Conservation (phyloP, 2,797 vertebrate genomes). For the Hydrocynus forskahlii region DNA sequence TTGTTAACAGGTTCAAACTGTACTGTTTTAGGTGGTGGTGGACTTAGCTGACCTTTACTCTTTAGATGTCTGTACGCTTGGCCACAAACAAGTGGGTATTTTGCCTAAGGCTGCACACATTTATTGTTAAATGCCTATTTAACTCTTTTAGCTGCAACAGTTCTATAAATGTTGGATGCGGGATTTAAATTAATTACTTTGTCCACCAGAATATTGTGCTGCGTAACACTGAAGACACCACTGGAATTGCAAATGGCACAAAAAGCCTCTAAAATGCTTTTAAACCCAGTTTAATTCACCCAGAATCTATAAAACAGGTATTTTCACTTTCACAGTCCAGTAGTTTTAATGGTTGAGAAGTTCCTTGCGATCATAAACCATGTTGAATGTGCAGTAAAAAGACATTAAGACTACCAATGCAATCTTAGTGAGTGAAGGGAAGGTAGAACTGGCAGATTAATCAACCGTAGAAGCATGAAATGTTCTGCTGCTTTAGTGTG, state of each 20-base stretch:
- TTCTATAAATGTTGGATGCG: neutral
- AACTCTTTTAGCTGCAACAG: neutral
- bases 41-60: neutral
- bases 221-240: neutral
- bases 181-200: neutral
- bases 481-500: neutral
- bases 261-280: neutral
- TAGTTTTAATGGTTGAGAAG: neutral
- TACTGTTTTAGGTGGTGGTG: constrained; percentile 8
- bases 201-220: neutral
- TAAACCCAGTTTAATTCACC: neutral
- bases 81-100: neutral
- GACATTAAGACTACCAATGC: neutral
- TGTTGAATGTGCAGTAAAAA: constrained; percentile 1
- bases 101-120: neutral
- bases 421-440: neutral
- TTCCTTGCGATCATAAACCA: neutral
- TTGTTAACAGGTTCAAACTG: neutral
- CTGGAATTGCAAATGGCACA: neutral
- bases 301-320: neutral
- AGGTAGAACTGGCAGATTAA: constrained; percentile 1
- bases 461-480: neutral
- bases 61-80: neutral
- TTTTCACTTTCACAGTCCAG: neutral
- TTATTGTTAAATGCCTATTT: neutral